Evolutionary conservation across 2,797 vertebrate genomes (phyloP).

Genomic region (Spea hammondii): DNA sequence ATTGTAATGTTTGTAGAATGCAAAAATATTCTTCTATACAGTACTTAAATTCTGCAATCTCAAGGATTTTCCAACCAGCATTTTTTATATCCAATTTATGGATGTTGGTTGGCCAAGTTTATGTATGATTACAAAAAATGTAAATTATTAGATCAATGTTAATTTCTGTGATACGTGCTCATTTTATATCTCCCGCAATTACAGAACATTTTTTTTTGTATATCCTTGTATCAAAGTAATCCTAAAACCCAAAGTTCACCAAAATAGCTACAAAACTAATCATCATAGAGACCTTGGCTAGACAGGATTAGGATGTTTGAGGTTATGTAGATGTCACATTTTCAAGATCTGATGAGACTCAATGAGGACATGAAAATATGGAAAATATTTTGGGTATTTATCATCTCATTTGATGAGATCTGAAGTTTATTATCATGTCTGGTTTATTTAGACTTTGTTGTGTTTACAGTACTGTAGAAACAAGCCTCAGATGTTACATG

Average conservation of each 20-base stretch:
- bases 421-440: slow-evolving; percentile 51
- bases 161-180: slow-evolving; percentile 1
- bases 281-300: slow-evolving; percentile 22
- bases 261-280: slow-evolving; percentile 33
- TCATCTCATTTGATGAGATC: slow-evolving; percentile 32
- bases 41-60: too few relatives aligned
- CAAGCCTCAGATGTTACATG: slow-evolving; percentile 31
- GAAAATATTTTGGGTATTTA: background rate
- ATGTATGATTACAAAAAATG: slow-evolving; percentile 13
- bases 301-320: slow-evolving; percentile 46
- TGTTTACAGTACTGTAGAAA: slow-evolving; percentile 55
- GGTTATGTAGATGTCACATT: slow-evolving; percentile 46
- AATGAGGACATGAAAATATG: slow-evolving; percentile 13
- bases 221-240: slow-evolving; percentile 34
- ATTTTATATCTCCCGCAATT: slow-evolving; percentile 1
- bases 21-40: too few relatives aligned
- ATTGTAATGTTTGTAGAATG: too few relatives aligned
- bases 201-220: slow-evolving; percentile 12
- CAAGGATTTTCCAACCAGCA: too few relatives aligned
- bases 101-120: too few relatives aligned
- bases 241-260: slow-evolving; percentile 17
- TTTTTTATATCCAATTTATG: too few relatives aligned
- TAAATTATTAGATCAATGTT: background rate
- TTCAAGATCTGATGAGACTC: slow-evolving; percentile 10
- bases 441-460: slow-evolving; percentile 36